phyloP scores from a whole-genome alignment of 1,140 invertebrate species.

The Drosophila teissieri region DNA sequence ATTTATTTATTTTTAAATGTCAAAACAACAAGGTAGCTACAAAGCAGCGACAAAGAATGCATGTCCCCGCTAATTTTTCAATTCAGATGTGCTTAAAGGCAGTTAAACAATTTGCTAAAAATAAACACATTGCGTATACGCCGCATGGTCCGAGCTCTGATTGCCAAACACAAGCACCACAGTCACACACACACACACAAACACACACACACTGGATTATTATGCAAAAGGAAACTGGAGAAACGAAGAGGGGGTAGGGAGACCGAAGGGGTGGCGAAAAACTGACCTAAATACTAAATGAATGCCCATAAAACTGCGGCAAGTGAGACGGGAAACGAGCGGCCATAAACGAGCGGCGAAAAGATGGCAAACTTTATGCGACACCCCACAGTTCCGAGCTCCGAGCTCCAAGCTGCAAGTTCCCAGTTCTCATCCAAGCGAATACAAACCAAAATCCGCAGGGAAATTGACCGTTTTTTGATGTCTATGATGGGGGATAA shows the following conservation, averaged over 20 bases:
- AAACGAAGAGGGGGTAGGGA: background rate
- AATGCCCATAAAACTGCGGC: constrained; percentile 74
- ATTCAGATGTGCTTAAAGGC: constrained; percentile 56
- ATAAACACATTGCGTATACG: constrained; percentile 75
- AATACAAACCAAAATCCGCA: constrained; percentile 8
- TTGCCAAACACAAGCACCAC: constrained; percentile 28
- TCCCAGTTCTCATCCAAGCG: background rate
- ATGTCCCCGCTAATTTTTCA: constrained; percentile 7
- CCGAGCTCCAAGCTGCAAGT: background rate
- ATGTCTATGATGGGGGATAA: constrained; percentile 39
- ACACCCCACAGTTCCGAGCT: constrained; percentile 1
- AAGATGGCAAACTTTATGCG: constrained; percentile 42
- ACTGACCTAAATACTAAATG: constrained; percentile 80
- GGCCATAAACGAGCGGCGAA: constrained; percentile 42
- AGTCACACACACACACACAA: background rate
- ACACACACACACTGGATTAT: constrained; percentile 37
- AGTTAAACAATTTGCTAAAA: constrained; percentile 81
- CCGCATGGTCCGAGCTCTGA: constrained; percentile 41
- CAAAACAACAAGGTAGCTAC: constrained; percentile 17
- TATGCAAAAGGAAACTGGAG: constrained; percentile 58
- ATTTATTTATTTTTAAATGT: constrained; percentile 44
- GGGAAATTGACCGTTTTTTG: constrained; percentile 55
- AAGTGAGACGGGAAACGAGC: constrained; percentile 37
- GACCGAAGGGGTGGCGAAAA: constrained; percentile 31
- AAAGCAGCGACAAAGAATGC: constrained; percentile 13